These are phyloP conservation scores for Drosophila persimilis DNA, from an alignment of 1,140 invertebrate genomes.

Conservation along the genomic window DNA sequence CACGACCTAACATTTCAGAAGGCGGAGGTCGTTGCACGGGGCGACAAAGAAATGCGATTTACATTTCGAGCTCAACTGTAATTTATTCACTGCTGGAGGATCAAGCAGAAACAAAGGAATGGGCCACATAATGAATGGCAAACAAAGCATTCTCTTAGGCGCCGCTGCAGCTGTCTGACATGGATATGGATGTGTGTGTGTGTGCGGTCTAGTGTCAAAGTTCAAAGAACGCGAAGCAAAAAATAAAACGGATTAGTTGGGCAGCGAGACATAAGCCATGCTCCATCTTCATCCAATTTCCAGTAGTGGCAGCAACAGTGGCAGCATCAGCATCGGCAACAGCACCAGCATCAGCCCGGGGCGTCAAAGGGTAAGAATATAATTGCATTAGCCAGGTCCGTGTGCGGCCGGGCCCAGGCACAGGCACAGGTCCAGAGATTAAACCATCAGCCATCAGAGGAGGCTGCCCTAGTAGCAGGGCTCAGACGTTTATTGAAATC, in stretches of 20 bases:
- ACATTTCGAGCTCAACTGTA: conserved; percentile 33
- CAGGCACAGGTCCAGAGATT: conserved; percentile 3
- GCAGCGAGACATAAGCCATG: conserved; percentile 12
- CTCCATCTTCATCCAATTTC: conserved; percentile 30
- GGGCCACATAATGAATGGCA: conserved; percentile 67
- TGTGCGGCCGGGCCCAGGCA: not conserved
- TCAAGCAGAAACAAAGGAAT: conserved; percentile 32
- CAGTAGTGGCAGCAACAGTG: not conserved
- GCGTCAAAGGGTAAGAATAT: conserved; percentile 14
- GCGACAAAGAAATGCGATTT: conserved; percentile 33
- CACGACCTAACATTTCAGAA: conserved; percentile 10
- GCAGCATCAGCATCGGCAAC: too few species aligned
- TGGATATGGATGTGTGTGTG: conserved; percentile 2
- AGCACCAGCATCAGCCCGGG: not conserved
- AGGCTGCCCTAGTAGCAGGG: conserved; percentile 18
- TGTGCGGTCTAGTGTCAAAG: conserved; percentile 38
- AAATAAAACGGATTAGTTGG: conserved; percentile 62
- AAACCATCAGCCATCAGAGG: conserved; percentile 15
- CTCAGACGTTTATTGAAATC: conserved; percentile 39
- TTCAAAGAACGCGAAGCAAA: conserved; percentile 63
- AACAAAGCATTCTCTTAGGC: conserved; percentile 72
- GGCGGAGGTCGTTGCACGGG: conserved; percentile 33
- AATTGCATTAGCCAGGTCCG: conserved; percentile 29
- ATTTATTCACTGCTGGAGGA: conserved; percentile 33
- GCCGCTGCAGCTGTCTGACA: conserved; percentile 42